Base-by-base conservation (phyloP, 2,797 vertebrate species). In the Macrochelys suwanniensis region DNA sequence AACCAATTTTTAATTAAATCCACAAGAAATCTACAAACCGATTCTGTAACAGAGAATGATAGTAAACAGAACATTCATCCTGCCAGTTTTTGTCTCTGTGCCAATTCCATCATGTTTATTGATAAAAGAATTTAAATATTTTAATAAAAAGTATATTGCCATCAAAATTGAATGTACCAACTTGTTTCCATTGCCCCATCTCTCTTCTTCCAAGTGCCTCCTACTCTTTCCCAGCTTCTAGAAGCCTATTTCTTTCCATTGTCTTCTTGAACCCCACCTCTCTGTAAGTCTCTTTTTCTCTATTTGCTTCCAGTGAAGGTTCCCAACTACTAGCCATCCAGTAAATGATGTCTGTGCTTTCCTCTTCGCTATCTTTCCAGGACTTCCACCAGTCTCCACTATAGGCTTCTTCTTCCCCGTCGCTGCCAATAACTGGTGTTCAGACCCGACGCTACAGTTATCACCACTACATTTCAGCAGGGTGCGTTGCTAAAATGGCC, bases 321-420 rank as follows among this genome's bases (percentile, higher is more conserved):
- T 71, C 68, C 21, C 9, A 71, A 5, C n/a, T 21, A 37, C n/a
- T 42, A 71, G 37, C n/a, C 65, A 23, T 68, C 47, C 23, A 53
- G 45, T 47, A 0, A 7, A 19, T 42, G 31, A 6, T 37, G 26
- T 19, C 47, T 9, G 0, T 11, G 17, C 11, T 78, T 53, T 37
- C n/a, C 56, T 65, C 81, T n/a, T 33, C 53, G 15, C 51, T 17
- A 31, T 15, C 51, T 33, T n/a, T 78, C n/a, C n/a, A 53, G 71
- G 47, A 31, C 1, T 61, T 51, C n/a, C 56, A 16, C 82, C 54
- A 74, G 21, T 31, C 25, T 31, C 4, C 25, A 1, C 33, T 78
- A 47, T 11, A 9, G 31, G 31, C 42, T 79, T 61, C 51, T 82
- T 31, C 49, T 89, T 19, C 7, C 2, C 1, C n/a, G 31, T 42